Base-by-base conservation (phyloP, 2,113 vertebrate genomes). In the Talpa occidentalis region DNA sequence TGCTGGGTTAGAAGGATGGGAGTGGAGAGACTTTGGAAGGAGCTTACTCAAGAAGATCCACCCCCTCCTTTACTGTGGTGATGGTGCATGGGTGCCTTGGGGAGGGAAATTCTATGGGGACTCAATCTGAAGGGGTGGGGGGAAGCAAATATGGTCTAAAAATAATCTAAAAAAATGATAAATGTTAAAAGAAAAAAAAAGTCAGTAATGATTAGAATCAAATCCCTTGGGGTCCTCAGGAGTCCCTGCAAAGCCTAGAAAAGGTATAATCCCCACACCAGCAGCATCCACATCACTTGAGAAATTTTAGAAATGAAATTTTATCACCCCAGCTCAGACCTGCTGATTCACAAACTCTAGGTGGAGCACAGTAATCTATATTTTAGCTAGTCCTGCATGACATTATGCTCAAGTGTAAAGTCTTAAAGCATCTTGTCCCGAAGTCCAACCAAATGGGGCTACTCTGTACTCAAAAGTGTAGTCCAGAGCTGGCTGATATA, bases 281-380 rank as follows among this genome's bases (percentile, higher is more conserved):
- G n/a, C 40, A 56, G 56, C 44, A 19, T 37, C 21, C 44, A 9
- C 37, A 37, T 67, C 44, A 47, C 62, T 37, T 42, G 44, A 37
- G 72, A 92, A 88, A 2, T 17, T 81, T 56, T 82, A 73, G 42
- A 88, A 93, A 96, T 10, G 56, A 49, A 49, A 42, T 56, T 52
- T 10, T 30, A 44, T 10, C 17, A 10, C 3, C 26, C 12, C 19
- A 28, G 6, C 42, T 37, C 64, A 77, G 26, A n/a, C 44, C 11
- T 54, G 15, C 17, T 74, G n/a, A 90, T 83, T 44, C 28, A 74
- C 24, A 72, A 74, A 56, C 37, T 94, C 83, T 60, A 15, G 11
- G 42, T 37, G 52, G 12, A 64, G 28, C 21, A 17, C 12, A 28
- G 2, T 21, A 28, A 7, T 60, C n/a, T 87, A 12, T 72, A 56